Percentiles rank a stretch among this genome's conserved stretches.
These are phyloP conservation scores for Pelobates fuscus DNA, from an alignment of 2,113 vertebrate species.

Conservation along the genomic window DNA sequence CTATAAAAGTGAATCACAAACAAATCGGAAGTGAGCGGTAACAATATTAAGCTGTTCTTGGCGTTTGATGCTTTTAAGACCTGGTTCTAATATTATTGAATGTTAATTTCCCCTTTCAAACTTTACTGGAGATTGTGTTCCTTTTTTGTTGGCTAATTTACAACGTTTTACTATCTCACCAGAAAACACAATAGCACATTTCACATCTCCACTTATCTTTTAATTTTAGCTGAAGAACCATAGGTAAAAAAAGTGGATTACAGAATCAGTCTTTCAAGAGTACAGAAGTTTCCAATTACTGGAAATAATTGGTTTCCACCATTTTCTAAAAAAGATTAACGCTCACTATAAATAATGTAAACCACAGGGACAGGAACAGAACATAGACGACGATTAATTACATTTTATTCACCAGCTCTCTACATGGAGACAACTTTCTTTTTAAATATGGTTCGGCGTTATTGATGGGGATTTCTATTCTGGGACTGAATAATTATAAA, in stretches of 20 bases:
- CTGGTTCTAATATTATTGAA: too few species aligned
- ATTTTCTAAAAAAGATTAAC: background rate
- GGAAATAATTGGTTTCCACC: conserved; percentile 5
- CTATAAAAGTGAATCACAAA: too few species aligned
- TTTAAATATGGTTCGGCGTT: background rate
- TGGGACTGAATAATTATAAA: too few species aligned
- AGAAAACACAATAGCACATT: too few species aligned
- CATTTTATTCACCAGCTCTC: background rate
- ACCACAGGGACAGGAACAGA: background rate
- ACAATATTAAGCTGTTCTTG: too few species aligned
- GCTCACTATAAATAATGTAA: conserved; percentile 8
- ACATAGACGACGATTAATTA: background rate
- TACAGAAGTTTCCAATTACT: background rate
- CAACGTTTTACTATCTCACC: too few species aligned
- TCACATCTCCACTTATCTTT: background rate
- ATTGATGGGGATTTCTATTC: too few species aligned
- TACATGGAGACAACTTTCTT: background rate
- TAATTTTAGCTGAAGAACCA: background rate
- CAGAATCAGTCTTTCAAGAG: background rate
- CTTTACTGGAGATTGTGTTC: too few species aligned
- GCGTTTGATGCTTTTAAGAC: too few species aligned
- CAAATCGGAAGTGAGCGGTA: too few species aligned
- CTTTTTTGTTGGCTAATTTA: too few species aligned
- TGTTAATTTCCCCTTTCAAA: too few species aligned
- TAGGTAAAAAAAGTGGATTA: background rate